Conservation (phyloP, 2,797 vertebrate genomes). For the Paratrypauchen microcephalus region DNA sequence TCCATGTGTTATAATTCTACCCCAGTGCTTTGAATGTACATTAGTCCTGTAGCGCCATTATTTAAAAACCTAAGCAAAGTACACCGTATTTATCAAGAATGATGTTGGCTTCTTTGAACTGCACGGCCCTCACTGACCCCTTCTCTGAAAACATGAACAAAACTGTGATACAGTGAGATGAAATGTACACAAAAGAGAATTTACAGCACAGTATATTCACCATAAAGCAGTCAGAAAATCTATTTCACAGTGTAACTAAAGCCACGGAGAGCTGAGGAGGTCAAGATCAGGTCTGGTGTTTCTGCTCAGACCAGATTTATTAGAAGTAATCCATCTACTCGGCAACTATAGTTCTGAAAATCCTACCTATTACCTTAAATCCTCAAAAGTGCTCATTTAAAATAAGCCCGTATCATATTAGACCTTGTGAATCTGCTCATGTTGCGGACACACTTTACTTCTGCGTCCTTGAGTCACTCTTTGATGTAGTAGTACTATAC, state of each 20-base stretch:
- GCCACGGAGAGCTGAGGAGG: conserved; percentile 2
- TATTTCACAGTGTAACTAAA: conserved; percentile 11
- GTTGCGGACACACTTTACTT: conserved; percentile 56
- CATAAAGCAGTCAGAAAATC: conserved; percentile 3
- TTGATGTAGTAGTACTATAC: conserved; percentile 53
- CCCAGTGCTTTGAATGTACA: background rate
- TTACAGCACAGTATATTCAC: conserved; percentile 7
- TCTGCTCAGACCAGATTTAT: conserved; percentile 2
- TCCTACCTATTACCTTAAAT: conserved; percentile 10
- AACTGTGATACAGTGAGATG: background rate
- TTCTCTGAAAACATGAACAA: background rate
- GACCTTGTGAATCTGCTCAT: conserved; percentile 34
- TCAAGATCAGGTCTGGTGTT: conserved; percentile 1
- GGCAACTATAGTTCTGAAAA: background rate
- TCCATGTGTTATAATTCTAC: background rate
- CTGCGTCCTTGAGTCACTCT: conserved; percentile 50
- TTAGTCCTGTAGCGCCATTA: background rate
- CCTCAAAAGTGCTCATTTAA: conserved; percentile 7
- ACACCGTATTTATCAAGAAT: background rate
- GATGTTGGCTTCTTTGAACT: background rate
- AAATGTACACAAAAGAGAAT: conserved; percentile 13
- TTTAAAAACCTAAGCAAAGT: background rate
- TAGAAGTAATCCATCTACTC: conserved; percentile 5
- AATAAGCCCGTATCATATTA: conserved; percentile 31
- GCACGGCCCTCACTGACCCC: background rate